A percentile compares a stretch with the other conserved stretches of the same genome.
Evolutionary conservation across 2,888 invertebrate genomes (phyloP).

Genomic region (Leptopilina syphax): DNA sequence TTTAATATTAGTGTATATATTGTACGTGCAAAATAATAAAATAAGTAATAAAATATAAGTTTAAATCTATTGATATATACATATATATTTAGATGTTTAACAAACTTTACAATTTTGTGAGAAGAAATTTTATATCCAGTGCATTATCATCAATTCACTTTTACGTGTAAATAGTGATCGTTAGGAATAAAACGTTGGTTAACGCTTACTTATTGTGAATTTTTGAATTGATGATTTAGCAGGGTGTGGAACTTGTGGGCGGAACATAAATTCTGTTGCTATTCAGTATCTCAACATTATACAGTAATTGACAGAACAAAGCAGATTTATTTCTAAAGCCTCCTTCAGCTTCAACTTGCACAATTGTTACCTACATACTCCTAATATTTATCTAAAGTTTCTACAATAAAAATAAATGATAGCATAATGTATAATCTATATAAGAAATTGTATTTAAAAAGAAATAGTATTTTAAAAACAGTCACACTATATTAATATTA

Average conservation of each 20-base stretch:
- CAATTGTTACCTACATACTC: background rate
- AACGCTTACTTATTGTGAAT: background rate
- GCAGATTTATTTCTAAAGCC: conserved; percentile 17
- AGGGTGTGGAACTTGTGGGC: conserved; percentile 7
- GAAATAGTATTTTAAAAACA: no score
- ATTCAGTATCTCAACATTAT: conserved; percentile 13
- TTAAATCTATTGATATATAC: no score
- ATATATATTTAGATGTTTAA: no score
- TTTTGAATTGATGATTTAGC: conserved; percentile 13
- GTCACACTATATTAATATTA: no score
- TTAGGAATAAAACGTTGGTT: conserved; percentile 4
- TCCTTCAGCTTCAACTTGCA: conserved; percentile 6
- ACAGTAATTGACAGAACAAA: conserved; percentile 35
- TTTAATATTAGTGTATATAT: no score
- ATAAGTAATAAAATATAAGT: no score
- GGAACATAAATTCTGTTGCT: conserved; percentile 19
- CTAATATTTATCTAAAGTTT: no score
- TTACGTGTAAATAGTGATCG: conserved; percentile 16
- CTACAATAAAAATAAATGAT: no score
- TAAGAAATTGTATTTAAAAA: no score
- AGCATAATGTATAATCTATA: no score
- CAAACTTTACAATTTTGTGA: no score
- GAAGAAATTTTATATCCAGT: background rate
- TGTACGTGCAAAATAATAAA: no score
- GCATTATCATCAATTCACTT: background rate